Conservation (phyloP, 2,113 vertebrate genomes). For the Larimichthys polyactis region DNA sequence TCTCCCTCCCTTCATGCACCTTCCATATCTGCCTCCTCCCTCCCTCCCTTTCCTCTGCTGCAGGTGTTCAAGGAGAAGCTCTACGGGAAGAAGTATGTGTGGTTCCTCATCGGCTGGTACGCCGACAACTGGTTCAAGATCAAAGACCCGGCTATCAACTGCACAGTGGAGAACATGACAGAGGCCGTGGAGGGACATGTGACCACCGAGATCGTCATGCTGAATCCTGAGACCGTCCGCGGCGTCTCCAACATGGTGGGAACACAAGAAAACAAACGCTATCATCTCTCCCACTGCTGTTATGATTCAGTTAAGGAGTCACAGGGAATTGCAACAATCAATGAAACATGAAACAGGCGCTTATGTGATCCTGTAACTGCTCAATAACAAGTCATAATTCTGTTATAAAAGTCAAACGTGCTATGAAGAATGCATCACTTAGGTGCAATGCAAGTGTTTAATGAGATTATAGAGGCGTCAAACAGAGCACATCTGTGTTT, state of each 20-base stretch:
- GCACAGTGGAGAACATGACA: conserved; percentile 95
- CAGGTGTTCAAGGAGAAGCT: conserved; percentile 98
- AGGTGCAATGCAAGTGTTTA: background rate
- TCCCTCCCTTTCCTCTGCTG: conserved; percentile 1
- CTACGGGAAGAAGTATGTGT: conserved; percentile 95
- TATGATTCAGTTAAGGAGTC: background rate
- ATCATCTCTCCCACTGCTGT: background rate
- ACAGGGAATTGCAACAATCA: background rate
- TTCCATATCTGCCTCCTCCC: background rate
- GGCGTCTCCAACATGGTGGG: conserved; percentile 95
- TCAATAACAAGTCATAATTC: background rate
- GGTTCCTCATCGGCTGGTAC: conserved; percentile 98
- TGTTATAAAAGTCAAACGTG: background rate
- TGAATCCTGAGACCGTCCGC: conserved; percentile 94
- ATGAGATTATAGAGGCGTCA: conserved; percentile 18
- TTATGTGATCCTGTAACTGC: background rate
- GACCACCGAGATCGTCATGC: conserved; percentile 97
- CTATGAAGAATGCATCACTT: background rate
- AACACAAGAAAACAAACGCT: background rate
- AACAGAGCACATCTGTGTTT: conserved; percentile 5
- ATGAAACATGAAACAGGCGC: background rate
- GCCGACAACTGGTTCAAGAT: conserved; percentile 98
- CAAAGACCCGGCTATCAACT: conserved; percentile 95
- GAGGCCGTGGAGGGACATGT: conserved; percentile 96
- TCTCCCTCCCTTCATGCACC: background rate